Evolutionary conservation across 1,140 invertebrate species (phyloP).

Genomic region (Microplitis mediator): DNA sequence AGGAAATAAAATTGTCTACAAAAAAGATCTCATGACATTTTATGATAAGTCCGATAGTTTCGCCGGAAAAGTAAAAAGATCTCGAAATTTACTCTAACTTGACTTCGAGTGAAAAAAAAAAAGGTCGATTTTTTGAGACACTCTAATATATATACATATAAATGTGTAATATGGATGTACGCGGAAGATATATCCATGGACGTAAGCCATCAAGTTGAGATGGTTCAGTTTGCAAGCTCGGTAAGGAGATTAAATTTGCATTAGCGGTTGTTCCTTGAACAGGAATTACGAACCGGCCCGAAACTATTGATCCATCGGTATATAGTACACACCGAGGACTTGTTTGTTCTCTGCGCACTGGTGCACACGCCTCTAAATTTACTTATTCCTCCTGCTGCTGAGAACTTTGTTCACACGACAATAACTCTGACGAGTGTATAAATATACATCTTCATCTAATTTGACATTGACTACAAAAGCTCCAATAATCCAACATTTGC

Average conservation of each 20-base stretch:
- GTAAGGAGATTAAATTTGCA: slow-evolving; percentile 25
- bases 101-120: too few species aligned
- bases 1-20: too few species aligned
- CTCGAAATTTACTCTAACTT: too few species aligned
- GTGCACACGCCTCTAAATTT: neutral
- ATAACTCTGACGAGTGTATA: slow-evolving; percentile 13
- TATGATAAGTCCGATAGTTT: too few species aligned
- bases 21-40: too few species aligned
- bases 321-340: neutral
- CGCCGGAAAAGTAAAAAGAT: too few species aligned
- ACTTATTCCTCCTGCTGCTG: neutral
- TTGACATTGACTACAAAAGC: neutral
- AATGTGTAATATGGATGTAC: neutral
- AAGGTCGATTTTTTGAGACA: too few species aligned
- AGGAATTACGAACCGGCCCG: slow-evolving; percentile 7
- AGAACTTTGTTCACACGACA: slow-evolving; percentile 2
- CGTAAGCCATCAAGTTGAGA: slow-evolving; percentile 19
- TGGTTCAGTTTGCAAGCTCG: neutral
- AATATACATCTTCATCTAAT: slow-evolving; percentile 18
- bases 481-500: neutral
- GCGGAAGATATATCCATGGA: neutral
- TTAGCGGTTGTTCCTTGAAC: slow-evolving; percentile 8
- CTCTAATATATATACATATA: too few species aligned
- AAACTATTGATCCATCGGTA: slow-evolving; percentile 14
- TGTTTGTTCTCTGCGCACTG: slow-evolving; percentile 1